phyloP scores from a whole-genome alignment of 2,888 invertebrate genomes.

The Apantesis nais region DNA sequence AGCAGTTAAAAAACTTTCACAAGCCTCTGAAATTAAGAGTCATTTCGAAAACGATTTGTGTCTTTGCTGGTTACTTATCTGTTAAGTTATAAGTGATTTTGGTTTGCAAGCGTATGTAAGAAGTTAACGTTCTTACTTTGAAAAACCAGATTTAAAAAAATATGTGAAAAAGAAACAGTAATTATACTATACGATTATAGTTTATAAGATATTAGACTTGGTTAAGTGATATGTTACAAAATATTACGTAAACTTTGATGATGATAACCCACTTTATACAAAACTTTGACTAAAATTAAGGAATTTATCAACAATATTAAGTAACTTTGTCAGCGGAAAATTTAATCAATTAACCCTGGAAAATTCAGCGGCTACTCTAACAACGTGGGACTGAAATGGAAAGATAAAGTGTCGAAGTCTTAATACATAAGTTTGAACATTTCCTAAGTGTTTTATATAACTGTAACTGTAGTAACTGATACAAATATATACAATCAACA shows the following conservation, averaged over 20 bases:
- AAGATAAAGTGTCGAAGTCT: background rate
- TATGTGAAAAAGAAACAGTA: no score
- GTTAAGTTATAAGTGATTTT: background rate
- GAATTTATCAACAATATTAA: background rate
- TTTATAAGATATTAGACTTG: background rate
- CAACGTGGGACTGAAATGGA: background rate
- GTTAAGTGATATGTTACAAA: background rate
- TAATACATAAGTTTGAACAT: background rate
- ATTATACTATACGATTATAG: no score
- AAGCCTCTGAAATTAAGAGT: no score
- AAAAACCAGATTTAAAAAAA: background rate
- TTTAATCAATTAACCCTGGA: background rate
- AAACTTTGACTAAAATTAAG: background rate
- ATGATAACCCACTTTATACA: background rate
- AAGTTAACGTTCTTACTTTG: no score
- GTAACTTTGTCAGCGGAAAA: background rate
- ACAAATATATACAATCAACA: no score
- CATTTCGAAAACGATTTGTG: no score
- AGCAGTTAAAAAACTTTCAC: no score
- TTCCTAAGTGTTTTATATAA: no score
- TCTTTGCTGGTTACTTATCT: no score
- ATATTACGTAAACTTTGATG: background rate
- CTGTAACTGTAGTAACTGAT: no score
- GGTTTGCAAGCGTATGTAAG: background rate
- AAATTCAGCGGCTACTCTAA: background rate